phyloP scores from a whole-genome alignment of 92 coral and sea anemone species.

The Epizoanthus stellaris region DNA sequence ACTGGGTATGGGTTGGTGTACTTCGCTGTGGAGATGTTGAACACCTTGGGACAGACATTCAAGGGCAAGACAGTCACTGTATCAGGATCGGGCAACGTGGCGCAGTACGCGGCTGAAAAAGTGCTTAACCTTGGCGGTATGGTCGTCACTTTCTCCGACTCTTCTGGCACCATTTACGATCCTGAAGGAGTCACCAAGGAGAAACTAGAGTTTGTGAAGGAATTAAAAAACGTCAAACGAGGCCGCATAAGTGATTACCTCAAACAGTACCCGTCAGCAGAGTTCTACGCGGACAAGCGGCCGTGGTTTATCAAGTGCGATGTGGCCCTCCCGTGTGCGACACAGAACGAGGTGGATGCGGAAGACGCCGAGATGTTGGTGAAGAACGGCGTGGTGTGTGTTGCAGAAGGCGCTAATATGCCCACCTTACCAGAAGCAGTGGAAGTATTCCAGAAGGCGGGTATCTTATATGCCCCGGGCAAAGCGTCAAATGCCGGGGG shows the following conservation, averaged over 20 bases:
- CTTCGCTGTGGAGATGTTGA: constrained; percentile 91
- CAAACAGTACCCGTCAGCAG: constrained; percentile 68
- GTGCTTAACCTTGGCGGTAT: constrained; percentile 81
- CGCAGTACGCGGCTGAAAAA: constrained; percentile 90
- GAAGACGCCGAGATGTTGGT: constrained; percentile 80
- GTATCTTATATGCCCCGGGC: constrained; percentile 83
- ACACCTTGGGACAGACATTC: constrained; percentile 76
- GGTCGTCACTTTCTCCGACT: constrained; percentile 84
- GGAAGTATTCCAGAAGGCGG: constrained; percentile 73
- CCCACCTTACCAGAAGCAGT: constrained; percentile 82
- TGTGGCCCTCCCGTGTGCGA: constrained; percentile 88
- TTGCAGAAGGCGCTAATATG: constrained; percentile 94
- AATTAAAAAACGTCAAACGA: constrained; percentile 80
- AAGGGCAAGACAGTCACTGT: constrained; percentile 80
- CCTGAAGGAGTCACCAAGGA: constrained; percentile 83
- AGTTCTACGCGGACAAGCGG: constrained; percentile 80
- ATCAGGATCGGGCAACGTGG: constrained; percentile 91
- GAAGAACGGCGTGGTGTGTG: constrained; percentile 77
- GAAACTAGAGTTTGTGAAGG: constrained; percentile 71
- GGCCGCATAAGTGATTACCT: constrained; percentile 84
- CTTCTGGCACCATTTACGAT: constrained; percentile 82
- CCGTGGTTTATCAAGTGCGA: constrained; percentile 90
- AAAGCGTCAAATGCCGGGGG: constrained; percentile 95
- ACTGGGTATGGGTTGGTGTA: constrained; percentile 92
- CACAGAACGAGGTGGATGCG: constrained; percentile 81